Conservation (phyloP, 2,888 invertebrate species). For the Melanchra persicariae region DNA sequence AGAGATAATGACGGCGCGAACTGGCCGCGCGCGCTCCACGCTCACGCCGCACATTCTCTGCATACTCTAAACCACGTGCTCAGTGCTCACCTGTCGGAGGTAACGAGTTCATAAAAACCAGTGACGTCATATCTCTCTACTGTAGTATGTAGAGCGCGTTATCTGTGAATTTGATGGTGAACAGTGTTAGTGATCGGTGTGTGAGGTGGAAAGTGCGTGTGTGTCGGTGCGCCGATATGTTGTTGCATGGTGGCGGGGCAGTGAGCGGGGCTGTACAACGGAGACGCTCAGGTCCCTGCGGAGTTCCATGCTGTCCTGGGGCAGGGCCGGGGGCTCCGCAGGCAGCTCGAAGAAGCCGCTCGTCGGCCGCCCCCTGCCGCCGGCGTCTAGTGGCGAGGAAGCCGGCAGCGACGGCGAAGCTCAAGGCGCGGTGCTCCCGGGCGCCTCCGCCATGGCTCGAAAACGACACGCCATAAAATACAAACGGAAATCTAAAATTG, state of each 20-base stretch:
- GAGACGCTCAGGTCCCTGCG: conserved; percentile 89
- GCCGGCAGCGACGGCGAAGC: conserved; percentile 75
- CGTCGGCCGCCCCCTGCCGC: conserved; percentile 65
- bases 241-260: conserved; percentile 84
- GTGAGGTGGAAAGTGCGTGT: conserved; percentile 74
- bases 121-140: conserved; percentile 67
- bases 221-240: conserved; percentile 86
- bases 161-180: conserved; percentile 74
- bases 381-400: conserved; percentile 74
- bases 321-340: conserved; percentile 77
- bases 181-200: conserved; percentile 74
- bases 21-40: conserved; percentile 75
- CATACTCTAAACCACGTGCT: conserved; percentile 75
- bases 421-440: conserved; percentile 83
- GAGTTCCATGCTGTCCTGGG: conserved; percentile 89
- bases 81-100: conserved; percentile 54
- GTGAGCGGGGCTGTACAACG: conserved; percentile 88
- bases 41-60: conserved; percentile 70
- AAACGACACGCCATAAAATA: conserved; percentile 87
- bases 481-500: conserved; percentile 86
- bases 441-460: conserved; percentile 85
- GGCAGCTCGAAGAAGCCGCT: conserved; percentile 76
- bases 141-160: conserved; percentile 65
- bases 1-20: conserved; percentile 81
- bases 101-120: conserved; percentile 42